A percentile compares a stretch with the other conserved stretches of the same genome.
phyloP scores from a whole-genome alignment of 1,140 invertebrate species.

The Reticulitermes speratus region DNA sequence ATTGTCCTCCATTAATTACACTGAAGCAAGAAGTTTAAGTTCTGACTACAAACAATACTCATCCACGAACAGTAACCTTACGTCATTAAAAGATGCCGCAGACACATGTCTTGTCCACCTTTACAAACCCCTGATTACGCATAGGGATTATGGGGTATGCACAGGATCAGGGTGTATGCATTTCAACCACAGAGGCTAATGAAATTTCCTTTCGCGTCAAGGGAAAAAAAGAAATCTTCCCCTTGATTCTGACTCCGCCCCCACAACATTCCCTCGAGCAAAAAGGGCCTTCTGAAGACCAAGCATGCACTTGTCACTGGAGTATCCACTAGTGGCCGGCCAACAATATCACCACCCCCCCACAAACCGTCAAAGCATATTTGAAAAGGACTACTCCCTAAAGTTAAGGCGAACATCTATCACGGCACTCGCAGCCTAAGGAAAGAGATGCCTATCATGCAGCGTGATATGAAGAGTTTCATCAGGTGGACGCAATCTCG shows the following conservation, averaged over 20 bases:
- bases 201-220: constrained; percentile 7
- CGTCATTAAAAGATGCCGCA: too few relatives aligned
- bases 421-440: not conserved
- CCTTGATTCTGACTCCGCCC: not conserved
- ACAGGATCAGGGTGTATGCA: not conserved
- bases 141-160: not conserved
- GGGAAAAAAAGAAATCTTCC: not conserved
- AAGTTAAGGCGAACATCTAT: not conserved
- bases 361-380: not conserved
- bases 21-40: too few relatives aligned
- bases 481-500: not conserved
- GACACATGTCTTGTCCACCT: too few relatives aligned
- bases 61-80: too few relatives aligned
- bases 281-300: not conserved
- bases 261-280: not conserved
- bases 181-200: not conserved
- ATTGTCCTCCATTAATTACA: too few relatives aligned
- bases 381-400: not conserved
- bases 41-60: too few relatives aligned
- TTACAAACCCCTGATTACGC: not conserved
- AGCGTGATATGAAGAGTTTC: not conserved
- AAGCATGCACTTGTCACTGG: constrained; percentile 1
- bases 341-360: not conserved
- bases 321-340: not conserved
- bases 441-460: too few relatives aligned